A percentile compares a stretch with the other conserved stretches of the same genome.
Evolutionary conservation across 1,140 invertebrate genomes (phyloP).

Genomic region (Leptestheria dahalacensis): DNA sequence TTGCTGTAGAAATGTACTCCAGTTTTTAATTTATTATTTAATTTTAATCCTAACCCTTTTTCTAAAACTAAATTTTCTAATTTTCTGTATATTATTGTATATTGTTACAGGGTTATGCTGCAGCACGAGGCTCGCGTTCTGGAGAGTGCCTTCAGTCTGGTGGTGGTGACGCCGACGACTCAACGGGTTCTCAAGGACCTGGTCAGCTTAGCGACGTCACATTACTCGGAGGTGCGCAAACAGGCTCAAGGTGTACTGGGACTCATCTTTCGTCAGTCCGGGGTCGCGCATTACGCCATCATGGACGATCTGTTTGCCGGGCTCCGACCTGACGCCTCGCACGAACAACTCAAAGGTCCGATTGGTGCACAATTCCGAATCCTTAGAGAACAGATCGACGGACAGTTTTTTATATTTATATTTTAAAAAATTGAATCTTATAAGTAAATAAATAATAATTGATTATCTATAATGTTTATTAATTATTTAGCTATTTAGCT

Average conservation of each 20-base stretch:
- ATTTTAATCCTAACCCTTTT: too few species aligned
- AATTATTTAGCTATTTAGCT: too few species aligned
- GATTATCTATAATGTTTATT: too few species aligned
- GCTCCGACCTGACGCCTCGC: slow-evolving; percentile 37
- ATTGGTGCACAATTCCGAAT: too few species aligned
- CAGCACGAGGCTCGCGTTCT: slow-evolving; percentile 47
- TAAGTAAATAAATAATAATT: too few species aligned
- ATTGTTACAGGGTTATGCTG: slow-evolving; percentile 29
- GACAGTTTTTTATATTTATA: neutral
- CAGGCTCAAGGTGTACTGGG: slow-evolving; percentile 45
- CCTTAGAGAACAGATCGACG: too few species aligned
- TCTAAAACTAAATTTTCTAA: too few species aligned
- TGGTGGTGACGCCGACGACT: slow-evolving; percentile 38
- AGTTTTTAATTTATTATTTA: too few species aligned
- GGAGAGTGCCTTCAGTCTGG: slow-evolving; percentile 23
- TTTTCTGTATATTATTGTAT: neutral
- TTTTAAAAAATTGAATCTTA: too few species aligned
- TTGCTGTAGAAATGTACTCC: too few species aligned
- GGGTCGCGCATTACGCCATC: neutral
- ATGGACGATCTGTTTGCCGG: slow-evolving; percentile 37
- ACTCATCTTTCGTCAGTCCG: slow-evolving; percentile 33
- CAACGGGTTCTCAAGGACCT: slow-evolving; percentile 42
- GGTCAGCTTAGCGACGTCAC: slow-evolving; percentile 45
- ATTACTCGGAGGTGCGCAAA: slow-evolving; percentile 49
- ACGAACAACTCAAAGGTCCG: slow-evolving; percentile 57